Percentiles rank a stretch among this genome's conserved stretches.
Evolutionary conservation across 2,888 invertebrate genomes (phyloP).

Genomic region (Trichopoda pennipes): DNA sequence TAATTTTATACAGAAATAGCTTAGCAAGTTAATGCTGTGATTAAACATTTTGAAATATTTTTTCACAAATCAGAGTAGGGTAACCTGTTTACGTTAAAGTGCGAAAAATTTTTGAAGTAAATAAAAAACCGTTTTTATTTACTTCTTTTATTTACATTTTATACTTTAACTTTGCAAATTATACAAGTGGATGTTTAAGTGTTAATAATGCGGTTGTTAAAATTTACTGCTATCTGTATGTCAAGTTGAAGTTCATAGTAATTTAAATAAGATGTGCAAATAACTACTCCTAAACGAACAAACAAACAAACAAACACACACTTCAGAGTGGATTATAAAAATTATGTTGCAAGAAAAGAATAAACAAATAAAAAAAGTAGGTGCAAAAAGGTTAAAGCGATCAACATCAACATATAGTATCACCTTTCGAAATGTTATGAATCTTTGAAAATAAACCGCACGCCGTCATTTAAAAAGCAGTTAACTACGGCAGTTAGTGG

Average conservation of each 20-base stretch:
- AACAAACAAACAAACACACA: not conserved
- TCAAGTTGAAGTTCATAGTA: conserved; percentile 58
- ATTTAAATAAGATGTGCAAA: not conserved
- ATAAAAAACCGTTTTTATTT: conserved; percentile 6
- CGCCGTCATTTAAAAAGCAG: no score
- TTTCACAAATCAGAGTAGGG: no score
- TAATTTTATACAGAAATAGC: no score
- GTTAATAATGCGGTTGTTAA: conserved; percentile 36
- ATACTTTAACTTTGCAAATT: not conserved
- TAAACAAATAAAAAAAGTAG: not conserved
- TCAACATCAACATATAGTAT: conserved; percentile 49
- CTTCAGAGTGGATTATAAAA: no score
- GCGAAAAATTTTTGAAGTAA: no score
- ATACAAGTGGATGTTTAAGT: not conserved
- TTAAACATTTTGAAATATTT: no score
- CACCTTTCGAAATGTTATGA: conserved; percentile 33
- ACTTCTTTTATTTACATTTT: not conserved
- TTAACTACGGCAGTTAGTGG: no score
- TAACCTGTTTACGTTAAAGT: no score
- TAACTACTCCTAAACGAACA: not conserved
- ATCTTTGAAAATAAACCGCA: not conserved
- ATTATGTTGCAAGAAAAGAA: not conserved
- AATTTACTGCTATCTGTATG: conserved; percentile 31
- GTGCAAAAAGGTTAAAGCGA: conserved; percentile 53
- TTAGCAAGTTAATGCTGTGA: no score